Evolutionary conservation across 2,888 invertebrate genomes (phyloP).

Genomic region (Chrysomela aeneicollis): DNA sequence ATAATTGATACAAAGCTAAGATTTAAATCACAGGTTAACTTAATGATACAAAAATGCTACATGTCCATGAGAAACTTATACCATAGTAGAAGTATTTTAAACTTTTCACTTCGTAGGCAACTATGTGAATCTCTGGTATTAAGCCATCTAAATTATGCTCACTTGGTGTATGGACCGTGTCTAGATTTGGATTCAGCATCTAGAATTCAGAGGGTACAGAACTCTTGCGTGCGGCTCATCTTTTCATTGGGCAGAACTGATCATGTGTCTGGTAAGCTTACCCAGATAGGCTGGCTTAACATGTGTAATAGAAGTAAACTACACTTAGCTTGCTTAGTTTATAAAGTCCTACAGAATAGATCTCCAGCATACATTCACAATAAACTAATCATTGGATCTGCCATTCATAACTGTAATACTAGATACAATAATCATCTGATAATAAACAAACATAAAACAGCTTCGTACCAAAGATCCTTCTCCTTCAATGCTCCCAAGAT

Average conservation of each 20-base stretch:
- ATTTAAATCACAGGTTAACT: constrained; percentile 12
- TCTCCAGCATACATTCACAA: constrained; percentile 20
- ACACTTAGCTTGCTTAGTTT: constrained; percentile 17
- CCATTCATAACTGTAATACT: background rate
- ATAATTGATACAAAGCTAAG: constrained; percentile 11
- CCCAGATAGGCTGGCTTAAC: constrained; percentile 15
- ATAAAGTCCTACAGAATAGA: constrained; percentile 19
- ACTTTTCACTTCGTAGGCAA: constrained; percentile 2
- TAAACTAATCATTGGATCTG: constrained; percentile 19
- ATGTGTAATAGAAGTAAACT: constrained; percentile 17
- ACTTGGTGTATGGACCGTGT: constrained; percentile 21
- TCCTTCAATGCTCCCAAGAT: too few relatives aligned
- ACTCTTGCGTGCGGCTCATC: constrained; percentile 19
- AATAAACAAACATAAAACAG: constrained; percentile 8
- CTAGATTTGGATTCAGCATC: constrained; percentile 10
- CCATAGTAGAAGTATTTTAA: constrained; percentile 4
- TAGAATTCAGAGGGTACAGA: constrained; percentile 23
- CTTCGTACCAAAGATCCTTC: constrained; percentile 10
- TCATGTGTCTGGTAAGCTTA: constrained; percentile 17
- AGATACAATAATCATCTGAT: constrained; percentile 3
- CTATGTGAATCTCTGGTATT: constrained; percentile 21
- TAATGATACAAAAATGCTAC: constrained; percentile 3
- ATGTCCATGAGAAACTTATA: constrained; percentile 3
- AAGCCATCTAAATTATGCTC: constrained; percentile 24
- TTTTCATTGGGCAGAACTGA: constrained; percentile 20